Base-by-base conservation (phyloP, 1,140 invertebrate species). In the Pinna nobilis region DNA sequence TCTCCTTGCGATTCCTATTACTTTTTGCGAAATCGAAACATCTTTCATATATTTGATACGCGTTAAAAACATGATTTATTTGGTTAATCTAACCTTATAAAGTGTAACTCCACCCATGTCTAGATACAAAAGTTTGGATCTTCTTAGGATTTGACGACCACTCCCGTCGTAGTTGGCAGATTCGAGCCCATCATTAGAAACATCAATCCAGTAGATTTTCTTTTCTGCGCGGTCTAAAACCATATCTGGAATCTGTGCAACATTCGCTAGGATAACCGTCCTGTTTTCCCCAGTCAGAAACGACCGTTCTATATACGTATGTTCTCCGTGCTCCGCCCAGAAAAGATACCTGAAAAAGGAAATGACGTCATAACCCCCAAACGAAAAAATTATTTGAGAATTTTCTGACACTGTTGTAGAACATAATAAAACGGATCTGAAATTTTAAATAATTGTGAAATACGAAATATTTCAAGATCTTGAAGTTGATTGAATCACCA, bases 251-350 rank as follows among this genome's bases (percentile, higher is more conserved):
- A 70, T 44, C n/a, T 51, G 35, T 9, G 39, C 11, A 18, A 61
- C 53, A 15, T 35, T 30, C 1, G 59, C 39, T 23, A 70, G 23
- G 20, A 70, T 25, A 13, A 49, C 32, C n/a, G 28, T 51, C 20
- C 81, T 49, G 86, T 98, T 97, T 80, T 95, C 94, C 71, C 95
- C 95, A 0, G 98, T 91, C 0, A 98, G 86, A 5, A 97, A 93
- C 78, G 97, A 93, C 44, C 96, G 90, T 77, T 96, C 95, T 85
- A 97, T 94, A 50, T 93, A 94, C 0, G 95, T 92, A 0, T 97
- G 96, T 89, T 97, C 96, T 33, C 98, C 95, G 0, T 95, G 95
- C 84, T 98, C 97, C 3, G 98, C 88, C 80, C 92, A 92, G 39
- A 84, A 74, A 7, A 84, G 59, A 41, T 76, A 76, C 15, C 83